Evolutionary conservation across 2,888 invertebrate genomes (phyloP), one percentile per base, ranked within the genome.

Genomic region (Ceramica pisi): DNA sequence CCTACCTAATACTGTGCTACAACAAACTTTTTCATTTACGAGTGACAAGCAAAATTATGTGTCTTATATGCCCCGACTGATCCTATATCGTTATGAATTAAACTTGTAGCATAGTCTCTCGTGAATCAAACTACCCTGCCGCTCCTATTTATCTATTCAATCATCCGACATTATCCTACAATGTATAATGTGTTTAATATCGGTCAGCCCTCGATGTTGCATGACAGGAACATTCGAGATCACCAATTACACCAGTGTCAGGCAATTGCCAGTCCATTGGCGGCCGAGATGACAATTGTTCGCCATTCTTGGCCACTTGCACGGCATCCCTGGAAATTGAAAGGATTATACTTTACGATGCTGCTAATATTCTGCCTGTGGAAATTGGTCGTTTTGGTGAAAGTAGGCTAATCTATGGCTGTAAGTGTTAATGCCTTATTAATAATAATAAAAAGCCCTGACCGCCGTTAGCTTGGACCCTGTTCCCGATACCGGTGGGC

Each of bases 201-300:
- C 72, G 56, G 74, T 19, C 74, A 71, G 67, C 51, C 46, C 73
- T 78, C 69, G 26, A 71, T 70, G 63, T 76, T 73, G 73, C 81
- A 70, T 77, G 76, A 62, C 67, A 55, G 75, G 81, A 82, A 77
- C 80, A 84, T 85, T 83, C 80, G 86, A 85, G 83, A 86, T 64
- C 81, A 86, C 89, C 91, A 92, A 92, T 92, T 90, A 90, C 87
- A 83, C 77, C 83, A 89, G 86, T 88, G 90, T 91, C 81, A 82
- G 84, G 86, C 92, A 92, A 93, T 93, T 92, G 93, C 67, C 77
- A 67, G 79, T n/a, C 70, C 75, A 80, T 86, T 88, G 84, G 81
- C 68, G 72, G 71, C 63, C 87, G 83, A 84, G 78, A 82, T 75
- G 80, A 75, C 90, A 90, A 93, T 93, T 93, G 93, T 87, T 66